Evolutionary conservation across 2,797 vertebrate genomes (phyloP).

Genomic region (Potorous gilbertii): DNA sequence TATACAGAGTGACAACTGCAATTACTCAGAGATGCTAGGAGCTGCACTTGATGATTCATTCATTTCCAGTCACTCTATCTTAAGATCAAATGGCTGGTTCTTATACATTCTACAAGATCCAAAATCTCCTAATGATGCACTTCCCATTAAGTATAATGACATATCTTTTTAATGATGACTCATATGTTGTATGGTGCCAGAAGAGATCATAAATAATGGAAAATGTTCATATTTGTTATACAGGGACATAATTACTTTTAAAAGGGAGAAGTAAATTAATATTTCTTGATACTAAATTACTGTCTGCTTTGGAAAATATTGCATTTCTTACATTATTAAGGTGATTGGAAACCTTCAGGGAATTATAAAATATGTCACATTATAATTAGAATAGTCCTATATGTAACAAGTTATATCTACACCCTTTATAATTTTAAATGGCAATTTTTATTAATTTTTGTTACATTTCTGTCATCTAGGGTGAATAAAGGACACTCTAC

Average conservation of each 20-base stretch:
- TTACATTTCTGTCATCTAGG: not conserved
- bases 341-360: slow-evolving; percentile 33
- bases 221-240: slow-evolving; percentile 33
- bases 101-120: slow-evolving; percentile 30
- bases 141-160: not conserved
- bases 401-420: slow-evolving; percentile 12
- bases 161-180: slow-evolving; percentile 58
- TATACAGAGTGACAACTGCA: slow-evolving; percentile 11
- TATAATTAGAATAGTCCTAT: slow-evolving; percentile 37
- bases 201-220: slow-evolving; percentile 53
- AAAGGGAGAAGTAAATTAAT: slow-evolving; percentile 35
- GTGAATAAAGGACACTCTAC: not conserved
- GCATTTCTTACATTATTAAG: not conserved
- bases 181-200: slow-evolving; percentile 42
- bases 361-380: slow-evolving; percentile 20
- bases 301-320: slow-evolving; percentile 44
- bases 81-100: slow-evolving; percentile 32
- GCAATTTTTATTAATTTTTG: slow-evolving; percentile 16
- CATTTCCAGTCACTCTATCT: slow-evolving; percentile 64
- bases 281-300: slow-evolving; percentile 31
- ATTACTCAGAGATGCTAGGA: slow-evolving; percentile 56
- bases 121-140: slow-evolving; percentile 46
- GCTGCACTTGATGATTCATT: slow-evolving; percentile 77
- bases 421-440: slow-evolving; percentile 35
- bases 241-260: slow-evolving; percentile 14